Conservation (phyloP, 2,113 vertebrate species). For the Callipepla squamata region DNA sequence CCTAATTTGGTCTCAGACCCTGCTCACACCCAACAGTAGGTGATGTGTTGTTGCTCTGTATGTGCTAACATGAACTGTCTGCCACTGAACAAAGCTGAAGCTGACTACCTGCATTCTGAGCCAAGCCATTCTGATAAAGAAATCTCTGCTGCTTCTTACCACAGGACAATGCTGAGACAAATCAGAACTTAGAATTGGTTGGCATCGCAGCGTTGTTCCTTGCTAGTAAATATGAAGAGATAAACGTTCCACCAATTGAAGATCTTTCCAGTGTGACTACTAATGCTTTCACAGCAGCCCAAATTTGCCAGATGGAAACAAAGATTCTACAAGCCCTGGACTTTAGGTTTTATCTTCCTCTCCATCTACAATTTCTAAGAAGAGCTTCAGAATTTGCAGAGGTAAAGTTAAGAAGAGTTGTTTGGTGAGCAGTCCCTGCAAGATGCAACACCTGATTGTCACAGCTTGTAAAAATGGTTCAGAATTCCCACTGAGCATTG, state of each 20-base stretch:
- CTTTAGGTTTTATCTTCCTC: slow-evolving; percentile 80
- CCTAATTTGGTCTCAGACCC: neutral
- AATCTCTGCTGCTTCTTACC: neutral
- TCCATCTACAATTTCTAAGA: slow-evolving; percentile 85
- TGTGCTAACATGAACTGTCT: neutral
- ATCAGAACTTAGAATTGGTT: slow-evolving; percentile 84
- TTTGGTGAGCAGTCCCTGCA: neutral
- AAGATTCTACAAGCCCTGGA: slow-evolving; percentile 82
- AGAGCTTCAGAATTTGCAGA: slow-evolving; percentile 84
- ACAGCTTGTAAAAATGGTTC: neutral
- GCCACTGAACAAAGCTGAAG: neutral
- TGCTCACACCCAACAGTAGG: neutral
- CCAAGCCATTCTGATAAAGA: neutral
- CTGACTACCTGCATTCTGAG: neutral
- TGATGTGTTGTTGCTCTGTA: neutral
- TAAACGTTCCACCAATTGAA: slow-evolving; percentile 78
- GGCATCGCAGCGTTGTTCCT: slow-evolving; percentile 88
- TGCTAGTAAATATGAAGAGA: slow-evolving; percentile 90
- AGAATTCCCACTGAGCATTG: neutral
- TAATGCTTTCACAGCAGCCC: slow-evolving; percentile 77
- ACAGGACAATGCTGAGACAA: slow-evolving; percentile 82
- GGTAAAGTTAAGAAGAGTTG: slow-evolving; percentile 56
- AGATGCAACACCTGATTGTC: neutral
- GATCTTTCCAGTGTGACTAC: slow-evolving; percentile 84
- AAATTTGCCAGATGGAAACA: slow-evolving; percentile 87